These are phyloP conservation scores for Boulengeromyrus knoepffleri DNA, from an alignment of 2,113 vertebrate species.

Conservation along the genomic window DNA sequence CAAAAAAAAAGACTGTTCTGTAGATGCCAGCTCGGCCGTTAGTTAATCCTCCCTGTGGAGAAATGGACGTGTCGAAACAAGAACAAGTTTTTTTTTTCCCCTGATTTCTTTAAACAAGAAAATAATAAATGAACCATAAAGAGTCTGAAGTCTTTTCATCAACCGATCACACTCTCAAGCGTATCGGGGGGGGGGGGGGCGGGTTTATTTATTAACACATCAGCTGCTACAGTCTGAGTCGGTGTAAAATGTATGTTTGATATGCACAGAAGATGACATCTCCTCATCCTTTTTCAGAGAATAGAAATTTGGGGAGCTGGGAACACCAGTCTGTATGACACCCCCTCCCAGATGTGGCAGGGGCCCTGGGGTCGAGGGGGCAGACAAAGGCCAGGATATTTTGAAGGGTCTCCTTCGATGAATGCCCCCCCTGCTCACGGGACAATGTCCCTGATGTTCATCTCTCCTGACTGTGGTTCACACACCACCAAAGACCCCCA, in stretches of 20 bases:
- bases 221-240: not conserved
- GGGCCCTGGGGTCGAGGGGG: not conserved
- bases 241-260: not conserved
- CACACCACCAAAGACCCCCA: slow-evolving; percentile 3
- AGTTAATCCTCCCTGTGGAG: not conserved
- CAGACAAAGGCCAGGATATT: not conserved
- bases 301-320: not conserved
- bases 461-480: slow-evolving; percentile 10
- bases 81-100: not conserved
- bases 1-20: not conserved
- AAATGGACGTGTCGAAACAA: not conserved
- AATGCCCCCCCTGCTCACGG: not conserved
- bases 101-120: not conserved
- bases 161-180: not conserved
- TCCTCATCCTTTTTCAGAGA: not conserved
- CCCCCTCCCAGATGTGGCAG: not conserved
- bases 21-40: not conserved
- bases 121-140: not conserved
- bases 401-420: not conserved
- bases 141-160: not conserved
- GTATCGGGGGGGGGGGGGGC: not conserved
- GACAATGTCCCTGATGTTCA: slow-evolving; percentile 7
- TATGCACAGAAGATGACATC: not conserved
- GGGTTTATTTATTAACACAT: not conserved
- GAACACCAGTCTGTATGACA: not conserved